phyloP scores from a whole-genome alignment of 2,113 vertebrate species.

The Melanostigma gelatinosum region DNA sequence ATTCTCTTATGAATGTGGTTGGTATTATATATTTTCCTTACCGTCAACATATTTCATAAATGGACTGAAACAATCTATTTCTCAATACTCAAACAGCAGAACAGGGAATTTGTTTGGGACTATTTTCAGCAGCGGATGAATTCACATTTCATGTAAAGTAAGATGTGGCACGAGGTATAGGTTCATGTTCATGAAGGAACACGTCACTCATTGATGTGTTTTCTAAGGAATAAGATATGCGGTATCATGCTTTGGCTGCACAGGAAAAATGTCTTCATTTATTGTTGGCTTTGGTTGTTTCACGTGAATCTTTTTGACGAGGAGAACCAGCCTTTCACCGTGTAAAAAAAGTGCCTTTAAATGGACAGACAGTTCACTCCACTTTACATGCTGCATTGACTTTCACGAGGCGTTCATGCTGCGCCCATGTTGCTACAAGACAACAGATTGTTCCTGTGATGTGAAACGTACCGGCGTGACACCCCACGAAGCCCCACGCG shows the following conservation, averaged over 20 bases:
- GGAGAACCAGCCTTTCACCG: neutral
- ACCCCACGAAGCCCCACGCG: conserved; percentile 28
- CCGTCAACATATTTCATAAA: neutral
- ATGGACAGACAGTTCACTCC: neutral
- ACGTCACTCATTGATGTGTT: neutral
- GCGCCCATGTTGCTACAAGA: conserved; percentile 30
- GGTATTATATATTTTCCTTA: neutral
- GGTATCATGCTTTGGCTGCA: no score
- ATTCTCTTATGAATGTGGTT: neutral
- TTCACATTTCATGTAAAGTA: neutral
- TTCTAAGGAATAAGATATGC: no score
- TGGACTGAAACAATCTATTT: neutral
- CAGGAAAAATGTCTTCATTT: neutral
- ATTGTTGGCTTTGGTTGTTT: neutral
- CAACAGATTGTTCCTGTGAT: conserved; percentile 47
- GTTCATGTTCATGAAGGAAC: neutral
- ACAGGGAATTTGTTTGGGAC: neutral
- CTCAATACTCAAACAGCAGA: neutral
- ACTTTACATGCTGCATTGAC: conserved; percentile 11
- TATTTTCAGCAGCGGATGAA: neutral
- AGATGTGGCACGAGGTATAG: no score
- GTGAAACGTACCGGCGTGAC: conserved; percentile 23
- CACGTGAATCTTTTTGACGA: neutral
- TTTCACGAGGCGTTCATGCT: conserved; percentile 23
- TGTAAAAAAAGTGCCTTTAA: neutral